Conservation (phyloP, 2,888 invertebrate genomes). For the Perizoma flavofasciatum region DNA sequence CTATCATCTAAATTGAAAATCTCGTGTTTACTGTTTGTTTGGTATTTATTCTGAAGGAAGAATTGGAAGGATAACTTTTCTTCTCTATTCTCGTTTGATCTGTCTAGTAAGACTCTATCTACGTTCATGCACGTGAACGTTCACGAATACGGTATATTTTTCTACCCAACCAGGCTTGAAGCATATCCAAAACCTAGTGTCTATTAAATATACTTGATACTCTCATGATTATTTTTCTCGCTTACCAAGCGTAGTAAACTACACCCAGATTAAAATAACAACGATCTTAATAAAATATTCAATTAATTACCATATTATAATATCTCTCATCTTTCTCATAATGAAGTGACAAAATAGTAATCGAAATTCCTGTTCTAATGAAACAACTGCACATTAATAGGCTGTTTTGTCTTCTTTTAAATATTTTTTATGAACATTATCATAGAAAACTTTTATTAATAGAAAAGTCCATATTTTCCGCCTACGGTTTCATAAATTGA, state of each 20-base stretch:
- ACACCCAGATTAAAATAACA: constrained; percentile 14
- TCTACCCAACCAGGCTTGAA: no score
- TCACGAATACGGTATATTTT: no score
- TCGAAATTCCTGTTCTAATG: constrained; percentile 35
- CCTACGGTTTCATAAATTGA: constrained; percentile 61
- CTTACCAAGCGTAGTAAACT: constrained; percentile 13
- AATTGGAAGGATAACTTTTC: no score
- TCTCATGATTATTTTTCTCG: constrained; percentile 2
- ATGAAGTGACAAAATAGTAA: constrained; percentile 37
- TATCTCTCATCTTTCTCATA: constrained; percentile 22
- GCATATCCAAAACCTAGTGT: no score
- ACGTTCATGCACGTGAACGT: no score
- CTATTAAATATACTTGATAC: no score
- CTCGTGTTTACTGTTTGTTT: constrained; percentile 50
- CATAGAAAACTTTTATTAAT: constrained; percentile 27
- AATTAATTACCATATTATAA: constrained; percentile 26
- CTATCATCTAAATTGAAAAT: constrained; percentile 76
- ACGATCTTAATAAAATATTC: constrained; percentile 23
- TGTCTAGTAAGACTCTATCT: no score
- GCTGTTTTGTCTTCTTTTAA: constrained; percentile 29
- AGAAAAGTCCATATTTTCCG: constrained; percentile 34
- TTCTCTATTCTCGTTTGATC: no score
- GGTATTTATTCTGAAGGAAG: background rate
- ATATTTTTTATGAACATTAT: constrained; percentile 21
- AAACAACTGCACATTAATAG: constrained; percentile 32